Evolutionary conservation across 2,113 vertebrate genomes (phyloP).

Genomic region (Prolemur simus): DNA sequence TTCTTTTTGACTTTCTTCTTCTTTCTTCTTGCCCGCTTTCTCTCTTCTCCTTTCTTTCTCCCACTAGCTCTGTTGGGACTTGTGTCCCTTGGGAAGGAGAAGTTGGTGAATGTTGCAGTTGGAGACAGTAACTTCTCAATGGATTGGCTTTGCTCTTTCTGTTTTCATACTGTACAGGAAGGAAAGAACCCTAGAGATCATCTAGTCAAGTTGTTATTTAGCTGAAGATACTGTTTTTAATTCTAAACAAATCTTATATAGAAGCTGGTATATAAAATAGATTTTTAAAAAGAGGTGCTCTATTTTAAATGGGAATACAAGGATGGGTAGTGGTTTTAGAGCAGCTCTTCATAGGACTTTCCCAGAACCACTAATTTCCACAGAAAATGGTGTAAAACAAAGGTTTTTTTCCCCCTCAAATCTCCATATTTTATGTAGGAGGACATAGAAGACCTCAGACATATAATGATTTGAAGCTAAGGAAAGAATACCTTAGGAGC

Average conservation of each 20-base stretch:
- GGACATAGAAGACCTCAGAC: background rate
- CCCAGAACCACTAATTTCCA: background rate
- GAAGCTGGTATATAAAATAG: background rate
- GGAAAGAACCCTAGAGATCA: background rate
- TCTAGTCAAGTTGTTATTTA: background rate
- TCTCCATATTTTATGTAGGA: background rate
- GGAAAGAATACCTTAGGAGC: background rate
- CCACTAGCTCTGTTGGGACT: background rate
- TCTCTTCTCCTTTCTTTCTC: background rate
- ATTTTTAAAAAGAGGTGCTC: background rate
- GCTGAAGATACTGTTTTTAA: background rate
- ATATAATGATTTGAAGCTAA: background rate
- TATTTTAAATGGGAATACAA: background rate
- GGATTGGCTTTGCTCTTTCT: background rate
- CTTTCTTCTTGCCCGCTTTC: background rate
- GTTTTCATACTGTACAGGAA: background rate
- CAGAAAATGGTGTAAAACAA: background rate
- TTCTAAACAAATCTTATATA: background rate
- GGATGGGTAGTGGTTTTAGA: background rate
- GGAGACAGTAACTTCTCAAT: background rate
- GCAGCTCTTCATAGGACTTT: fast-evolving
- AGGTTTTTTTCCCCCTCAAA: background rate
- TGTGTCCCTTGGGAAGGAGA: background rate
- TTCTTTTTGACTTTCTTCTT: background rate
- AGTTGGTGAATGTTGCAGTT: background rate